Conservation (phyloP, 2,888 invertebrate species). For the Epirrhoe alternata region DNA sequence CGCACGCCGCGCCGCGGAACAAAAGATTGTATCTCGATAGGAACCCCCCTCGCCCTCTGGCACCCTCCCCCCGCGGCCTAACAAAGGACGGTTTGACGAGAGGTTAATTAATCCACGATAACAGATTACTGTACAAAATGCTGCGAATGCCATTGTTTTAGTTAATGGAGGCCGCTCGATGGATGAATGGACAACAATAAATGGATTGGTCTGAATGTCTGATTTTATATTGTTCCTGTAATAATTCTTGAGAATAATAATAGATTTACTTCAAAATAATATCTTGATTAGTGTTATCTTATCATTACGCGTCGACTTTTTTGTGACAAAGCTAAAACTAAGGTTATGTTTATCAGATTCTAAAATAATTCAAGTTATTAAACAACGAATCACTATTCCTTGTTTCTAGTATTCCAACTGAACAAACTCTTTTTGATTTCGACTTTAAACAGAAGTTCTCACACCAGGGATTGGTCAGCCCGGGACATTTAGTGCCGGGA, state of each 20-base stretch:
- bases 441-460: background rate
- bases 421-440: no score
- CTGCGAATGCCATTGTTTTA: slow-evolving; percentile 19
- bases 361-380: no score
- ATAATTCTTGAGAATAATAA: background rate
- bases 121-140: slow-evolving; percentile 29
- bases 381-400: no score
- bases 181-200: slow-evolving; percentile 3
- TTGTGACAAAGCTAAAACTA: no score
- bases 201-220: background rate
- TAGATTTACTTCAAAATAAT: no score
- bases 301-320: no score
- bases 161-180: background rate
- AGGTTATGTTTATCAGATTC: no score
- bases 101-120: slow-evolving; percentile 29
- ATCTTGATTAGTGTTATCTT: no score
- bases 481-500: background rate
- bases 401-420: no score
- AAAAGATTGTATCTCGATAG: slow-evolving; percentile 18
- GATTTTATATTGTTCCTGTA: background rate
- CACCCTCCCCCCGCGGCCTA: background rate
- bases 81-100: slow-evolving; percentile 27
- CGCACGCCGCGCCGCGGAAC: slow-evolving; percentile 13
- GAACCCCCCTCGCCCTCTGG: background rate
- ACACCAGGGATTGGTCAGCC: background rate